Conservation (phyloP, 2,797 vertebrate genomes). For the Hapalemur alaotrensis region DNA sequence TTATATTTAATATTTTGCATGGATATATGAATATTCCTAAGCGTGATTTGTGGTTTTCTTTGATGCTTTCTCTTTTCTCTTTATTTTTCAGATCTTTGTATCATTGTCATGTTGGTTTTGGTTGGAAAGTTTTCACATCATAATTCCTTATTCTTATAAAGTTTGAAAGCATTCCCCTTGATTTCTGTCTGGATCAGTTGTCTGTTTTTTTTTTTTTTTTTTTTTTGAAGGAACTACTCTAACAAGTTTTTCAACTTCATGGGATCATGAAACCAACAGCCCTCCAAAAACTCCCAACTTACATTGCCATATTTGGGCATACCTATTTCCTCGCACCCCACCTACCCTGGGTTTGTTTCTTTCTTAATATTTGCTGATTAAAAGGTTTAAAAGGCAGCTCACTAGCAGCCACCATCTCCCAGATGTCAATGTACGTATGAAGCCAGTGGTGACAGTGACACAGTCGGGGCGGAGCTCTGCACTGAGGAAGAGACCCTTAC, state of each 20-base stretch:
- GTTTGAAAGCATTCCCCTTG: not conserved
- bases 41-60: not conserved
- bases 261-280: not conserved
- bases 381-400: not conserved
- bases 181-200: not conserved
- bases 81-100: not conserved
- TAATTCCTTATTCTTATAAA: not conserved
- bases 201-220: not conserved
- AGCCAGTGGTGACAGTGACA: not conserved
- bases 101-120: not conserved
- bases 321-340: not conserved
- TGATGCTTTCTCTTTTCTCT: not conserved
- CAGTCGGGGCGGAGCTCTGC: not conserved
- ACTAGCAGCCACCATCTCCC: not conserved
- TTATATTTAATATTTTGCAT: not conserved
- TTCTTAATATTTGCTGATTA: not conserved
- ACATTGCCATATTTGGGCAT: not conserved
- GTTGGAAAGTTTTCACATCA: not conserved
- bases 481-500: not conserved
- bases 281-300: not conserved
- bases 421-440: not conserved
- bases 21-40: not conserved
- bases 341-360: not conserved
- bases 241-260: not conserved
- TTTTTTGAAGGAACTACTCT: not conserved